phyloP scores from a whole-genome alignment of 64 coral and sea anemone genomes.

The Astreopora myriophthalma region DNA sequence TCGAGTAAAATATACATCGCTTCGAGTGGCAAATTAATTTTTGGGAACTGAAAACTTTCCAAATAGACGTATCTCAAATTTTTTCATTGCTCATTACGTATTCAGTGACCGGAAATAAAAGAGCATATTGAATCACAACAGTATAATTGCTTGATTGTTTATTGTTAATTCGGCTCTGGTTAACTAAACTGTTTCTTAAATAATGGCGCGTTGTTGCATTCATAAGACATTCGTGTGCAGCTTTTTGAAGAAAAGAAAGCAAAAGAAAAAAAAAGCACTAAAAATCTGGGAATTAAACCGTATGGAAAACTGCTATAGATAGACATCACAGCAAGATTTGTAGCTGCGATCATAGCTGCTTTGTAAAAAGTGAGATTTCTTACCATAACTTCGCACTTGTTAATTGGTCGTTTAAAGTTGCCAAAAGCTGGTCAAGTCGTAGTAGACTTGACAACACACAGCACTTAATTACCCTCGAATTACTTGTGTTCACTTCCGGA shows the following conservation, averaged over 20 bases:
- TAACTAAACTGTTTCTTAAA: not conserved
- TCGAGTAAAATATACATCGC: slow-evolving; percentile 6
- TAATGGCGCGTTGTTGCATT: not conserved
- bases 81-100: not conserved
- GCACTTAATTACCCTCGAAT: not conserved
- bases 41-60: no score
- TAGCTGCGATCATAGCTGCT: not conserved
- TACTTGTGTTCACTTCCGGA: slow-evolving; percentile 11
- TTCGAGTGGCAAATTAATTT: not conserved
- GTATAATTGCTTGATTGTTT: not conserved
- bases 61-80: no score
- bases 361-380: slow-evolving; percentile 5
- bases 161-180: not conserved
- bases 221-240: slow-evolving; percentile 15
- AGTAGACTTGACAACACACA: slow-evolving; percentile 16
- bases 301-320: not conserved
- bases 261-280: not conserved
- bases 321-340: not conserved
- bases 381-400: not conserved
- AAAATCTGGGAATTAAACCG: not conserved
- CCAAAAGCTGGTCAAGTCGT: slow-evolving; percentile 7
- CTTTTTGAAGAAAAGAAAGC: not conserved
- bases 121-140: not conserved
- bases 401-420: slow-evolving; percentile 8
- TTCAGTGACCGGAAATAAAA: not conserved